A percentile compares a stretch with the other conserved stretches of the same genome.
These are phyloP conservation scores for Apostichopus parvimensis DNA, from an alignment of 35 echinoderm and acorn worm species.

Conservation along the genomic window DNA sequence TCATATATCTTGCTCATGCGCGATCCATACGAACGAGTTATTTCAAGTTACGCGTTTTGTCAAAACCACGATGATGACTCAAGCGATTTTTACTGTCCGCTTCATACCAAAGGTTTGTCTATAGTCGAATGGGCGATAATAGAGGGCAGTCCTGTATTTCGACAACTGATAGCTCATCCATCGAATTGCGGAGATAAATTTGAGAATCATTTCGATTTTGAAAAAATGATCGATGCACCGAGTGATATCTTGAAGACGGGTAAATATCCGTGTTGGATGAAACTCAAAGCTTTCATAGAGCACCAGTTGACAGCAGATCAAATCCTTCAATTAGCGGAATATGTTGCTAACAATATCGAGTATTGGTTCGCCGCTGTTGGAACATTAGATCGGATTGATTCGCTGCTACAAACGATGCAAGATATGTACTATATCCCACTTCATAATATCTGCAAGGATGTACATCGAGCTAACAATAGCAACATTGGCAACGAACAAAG, in stretches of 20 bases:
- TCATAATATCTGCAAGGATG: slow-evolving; percentile 47
- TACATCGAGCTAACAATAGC: slow-evolving; percentile 54
- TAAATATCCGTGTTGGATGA: slow-evolving; percentile 84
- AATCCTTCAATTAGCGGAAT: slow-evolving; percentile 40
- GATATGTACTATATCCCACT: slow-evolving; percentile 68
- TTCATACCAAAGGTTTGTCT: slow-evolving; percentile 64
- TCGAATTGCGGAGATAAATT: slow-evolving; percentile 64
- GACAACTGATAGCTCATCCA: slow-evolving; percentile 82
- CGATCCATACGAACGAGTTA: slow-evolving; percentile 87
- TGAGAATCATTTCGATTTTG: slow-evolving; percentile 50
- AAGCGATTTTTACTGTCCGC: slow-evolving; percentile 61
- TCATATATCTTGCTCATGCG: slow-evolving; percentile 84
- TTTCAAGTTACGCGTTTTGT: slow-evolving; percentile 88
- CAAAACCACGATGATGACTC: slow-evolving; percentile 56
- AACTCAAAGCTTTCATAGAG: slow-evolving; percentile 69
- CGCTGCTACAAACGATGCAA: slow-evolving; percentile 55
- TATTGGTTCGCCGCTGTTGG: slow-evolving; percentile 86
- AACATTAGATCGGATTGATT: slow-evolving; percentile 64
- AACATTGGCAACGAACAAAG: not conserved
- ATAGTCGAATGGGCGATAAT: slow-evolving; percentile 81
- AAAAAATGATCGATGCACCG: slow-evolving; percentile 33
- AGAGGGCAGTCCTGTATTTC: slow-evolving; percentile 87
- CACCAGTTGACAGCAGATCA: slow-evolving; percentile 55
- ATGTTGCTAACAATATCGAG: slow-evolving; percentile 75
- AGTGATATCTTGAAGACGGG: slow-evolving; percentile 39